These are phyloP conservation scores for Dorcus parallelipipedus DNA, from an alignment of 2,888 invertebrate genomes.

Conservation along the genomic window DNA sequence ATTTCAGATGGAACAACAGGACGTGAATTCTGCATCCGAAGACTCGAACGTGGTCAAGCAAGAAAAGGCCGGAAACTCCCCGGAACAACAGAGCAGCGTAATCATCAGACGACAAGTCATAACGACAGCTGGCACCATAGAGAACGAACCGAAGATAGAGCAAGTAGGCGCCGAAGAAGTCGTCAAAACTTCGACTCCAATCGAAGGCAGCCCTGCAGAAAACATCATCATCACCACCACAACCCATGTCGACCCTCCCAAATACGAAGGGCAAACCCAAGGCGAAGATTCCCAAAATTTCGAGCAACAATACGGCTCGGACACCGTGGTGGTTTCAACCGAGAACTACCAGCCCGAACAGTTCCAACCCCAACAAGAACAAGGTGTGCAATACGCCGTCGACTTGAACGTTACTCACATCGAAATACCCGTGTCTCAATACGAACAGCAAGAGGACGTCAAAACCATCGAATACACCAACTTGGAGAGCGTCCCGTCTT, in stretches of 20 bases:
- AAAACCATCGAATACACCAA: slow-evolving; percentile 55
- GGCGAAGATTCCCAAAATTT: slow-evolving; percentile 10
- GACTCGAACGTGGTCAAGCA: slow-evolving; percentile 7
- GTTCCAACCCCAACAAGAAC: slow-evolving; percentile 16
- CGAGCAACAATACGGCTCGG: slow-evolving; percentile 16
- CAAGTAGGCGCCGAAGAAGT: slow-evolving; percentile 44
- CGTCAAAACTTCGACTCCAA: slow-evolving; percentile 26
- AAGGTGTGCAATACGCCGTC: slow-evolving; percentile 8
- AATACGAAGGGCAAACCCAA: slow-evolving; percentile 16
- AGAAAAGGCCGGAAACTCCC: slow-evolving; percentile 8
- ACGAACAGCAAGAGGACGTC: slow-evolving; percentile 23
- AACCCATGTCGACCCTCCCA: slow-evolving; percentile 2
- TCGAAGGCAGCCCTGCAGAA: slow-evolving; percentile 18
- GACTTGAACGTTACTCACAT: slow-evolving; percentile 19
- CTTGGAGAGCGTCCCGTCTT: slow-evolving; percentile 61
- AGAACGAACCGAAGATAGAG: slow-evolving; percentile 35
- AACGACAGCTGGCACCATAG: slow-evolving; percentile 46
- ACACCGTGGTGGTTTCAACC: slow-evolving; percentile 18
- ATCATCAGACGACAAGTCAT: slow-evolving; percentile 32
- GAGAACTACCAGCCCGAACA: slow-evolving; percentile 12
- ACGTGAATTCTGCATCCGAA: slow-evolving; percentile 6
- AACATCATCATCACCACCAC: not conserved
- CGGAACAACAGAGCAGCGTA: slow-evolving; percentile 6
- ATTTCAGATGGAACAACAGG: slow-evolving; percentile 17
- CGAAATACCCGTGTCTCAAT: slow-evolving; percentile 19